Evolutionary conservation across 2,113 vertebrate genomes (phyloP).

Genomic region (Calyptomena viridis): DNA sequence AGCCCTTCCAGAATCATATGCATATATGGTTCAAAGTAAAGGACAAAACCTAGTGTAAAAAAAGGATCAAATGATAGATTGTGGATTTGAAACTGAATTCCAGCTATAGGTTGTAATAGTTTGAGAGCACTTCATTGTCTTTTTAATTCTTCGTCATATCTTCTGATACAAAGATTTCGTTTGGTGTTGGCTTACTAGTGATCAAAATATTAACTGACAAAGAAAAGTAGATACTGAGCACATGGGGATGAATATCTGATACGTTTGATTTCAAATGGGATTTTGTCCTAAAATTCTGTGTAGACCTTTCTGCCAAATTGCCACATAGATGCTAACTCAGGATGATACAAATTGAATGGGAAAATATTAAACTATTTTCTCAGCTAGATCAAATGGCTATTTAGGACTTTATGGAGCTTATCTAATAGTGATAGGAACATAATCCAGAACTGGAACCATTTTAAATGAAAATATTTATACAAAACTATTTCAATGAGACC

Average conservation of each 20-base stretch:
- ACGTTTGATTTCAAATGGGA: background rate
- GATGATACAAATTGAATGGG: background rate
- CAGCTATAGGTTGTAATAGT: background rate
- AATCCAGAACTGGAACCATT: background rate
- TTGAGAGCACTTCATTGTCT: background rate
- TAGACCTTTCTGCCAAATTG: background rate
- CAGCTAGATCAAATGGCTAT: background rate
- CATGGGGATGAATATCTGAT: background rate
- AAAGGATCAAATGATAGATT: background rate
- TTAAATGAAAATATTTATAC: background rate
- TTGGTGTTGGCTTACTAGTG: background rate
- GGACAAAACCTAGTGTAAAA: background rate
- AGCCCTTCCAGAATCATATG: background rate
- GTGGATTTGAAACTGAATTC: background rate
- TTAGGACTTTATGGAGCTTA: background rate
- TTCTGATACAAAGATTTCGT: background rate
- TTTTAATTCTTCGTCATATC: background rate
- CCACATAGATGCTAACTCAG: background rate
- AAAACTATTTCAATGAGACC: background rate
- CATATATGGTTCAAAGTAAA: background rate
- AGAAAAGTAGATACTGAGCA: background rate
- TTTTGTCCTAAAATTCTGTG: background rate
- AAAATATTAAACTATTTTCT: background rate
- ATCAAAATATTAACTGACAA: background rate
- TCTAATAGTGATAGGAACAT: background rate